Conservation (phyloP, 2,888 invertebrate species). For the Drosophila kuntzei region DNA sequence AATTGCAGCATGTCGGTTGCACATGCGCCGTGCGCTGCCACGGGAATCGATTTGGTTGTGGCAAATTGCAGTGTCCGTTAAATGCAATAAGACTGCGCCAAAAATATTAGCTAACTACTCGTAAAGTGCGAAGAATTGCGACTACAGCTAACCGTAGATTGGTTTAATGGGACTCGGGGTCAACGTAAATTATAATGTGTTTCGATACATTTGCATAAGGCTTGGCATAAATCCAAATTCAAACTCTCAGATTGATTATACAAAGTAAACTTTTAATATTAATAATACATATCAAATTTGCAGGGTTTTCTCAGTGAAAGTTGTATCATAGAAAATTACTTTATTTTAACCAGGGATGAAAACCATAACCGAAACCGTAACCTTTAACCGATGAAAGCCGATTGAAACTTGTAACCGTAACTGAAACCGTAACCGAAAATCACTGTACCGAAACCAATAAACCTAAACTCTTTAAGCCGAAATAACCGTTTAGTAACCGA, state of each 20-base stretch:
- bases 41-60: constrained; percentile 40
- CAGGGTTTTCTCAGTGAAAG: neutral
- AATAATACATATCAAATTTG: neutral
- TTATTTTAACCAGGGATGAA: no score
- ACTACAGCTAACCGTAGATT: constrained; percentile 36
- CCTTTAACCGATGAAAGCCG: no score
- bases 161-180: constrained; percentile 33
- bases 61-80: constrained; percentile 64
- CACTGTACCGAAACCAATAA: no score
- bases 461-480: no score
- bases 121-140: constrained; percentile 69
- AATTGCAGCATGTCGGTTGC: constrained; percentile 67
- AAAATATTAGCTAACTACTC: constrained; percentile 55
- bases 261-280: neutral
- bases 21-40: constrained; percentile 51
- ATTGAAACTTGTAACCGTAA: no score
- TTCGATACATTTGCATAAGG: constrained; percentile 46
- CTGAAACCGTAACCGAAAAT: no score
- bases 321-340: no score
- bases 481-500: no score
- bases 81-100: constrained; percentile 48
- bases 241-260: neutral
- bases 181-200: constrained; percentile 36
- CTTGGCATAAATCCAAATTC: constrained; percentile 1
- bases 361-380: no score